A percentile compares a stretch with the other conserved stretches of the same genome.
Conservation (phyloP, 64 coral and sea anemone species). For the Montipora capricornis region DNA sequence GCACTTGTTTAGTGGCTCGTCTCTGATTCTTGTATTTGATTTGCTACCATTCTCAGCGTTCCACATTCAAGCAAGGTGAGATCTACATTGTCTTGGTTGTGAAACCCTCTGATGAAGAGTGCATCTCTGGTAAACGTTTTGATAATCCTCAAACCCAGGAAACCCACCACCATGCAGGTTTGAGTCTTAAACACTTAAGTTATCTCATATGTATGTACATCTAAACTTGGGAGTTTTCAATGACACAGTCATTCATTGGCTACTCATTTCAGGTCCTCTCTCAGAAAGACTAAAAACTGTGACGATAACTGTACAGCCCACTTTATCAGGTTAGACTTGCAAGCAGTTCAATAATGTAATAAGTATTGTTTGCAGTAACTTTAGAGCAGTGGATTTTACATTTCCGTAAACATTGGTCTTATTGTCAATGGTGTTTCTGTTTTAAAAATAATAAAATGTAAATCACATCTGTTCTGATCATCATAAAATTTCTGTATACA, state of each 20-base stretch:
- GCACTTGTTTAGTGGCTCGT: too few species aligned
- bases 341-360: neutral
- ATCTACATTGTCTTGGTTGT: slow-evolving; percentile 93
- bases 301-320: slow-evolving; percentile 39
- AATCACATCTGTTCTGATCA: too few species aligned
- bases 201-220: too few species aligned
- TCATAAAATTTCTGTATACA: neutral
- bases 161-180: slow-evolving; percentile 48
- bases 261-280: neutral
- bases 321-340: slow-evolving; percentile 39
- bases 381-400: too few species aligned
- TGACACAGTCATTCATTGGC: neutral
- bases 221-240: neutral
- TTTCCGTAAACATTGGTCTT: too few species aligned
- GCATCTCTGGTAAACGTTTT: slow-evolving; percentile 64
- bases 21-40: too few species aligned
- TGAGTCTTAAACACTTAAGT: neutral
- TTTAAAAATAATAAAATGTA: neutral
- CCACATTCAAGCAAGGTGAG: slow-evolving; percentile 30
- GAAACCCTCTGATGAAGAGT: slow-evolving; percentile 89
- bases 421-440: neutral
- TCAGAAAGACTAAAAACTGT: slow-evolving; percentile 25
- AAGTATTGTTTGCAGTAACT: too few species aligned
- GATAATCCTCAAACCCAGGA: slow-evolving; percentile 37
- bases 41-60: neutral